A percentile compares a stretch with the other conserved stretches of the same genome.
phyloP scores from a whole-genome alignment of 2,888 invertebrate species.

The Trachelus tabidus region DNA sequence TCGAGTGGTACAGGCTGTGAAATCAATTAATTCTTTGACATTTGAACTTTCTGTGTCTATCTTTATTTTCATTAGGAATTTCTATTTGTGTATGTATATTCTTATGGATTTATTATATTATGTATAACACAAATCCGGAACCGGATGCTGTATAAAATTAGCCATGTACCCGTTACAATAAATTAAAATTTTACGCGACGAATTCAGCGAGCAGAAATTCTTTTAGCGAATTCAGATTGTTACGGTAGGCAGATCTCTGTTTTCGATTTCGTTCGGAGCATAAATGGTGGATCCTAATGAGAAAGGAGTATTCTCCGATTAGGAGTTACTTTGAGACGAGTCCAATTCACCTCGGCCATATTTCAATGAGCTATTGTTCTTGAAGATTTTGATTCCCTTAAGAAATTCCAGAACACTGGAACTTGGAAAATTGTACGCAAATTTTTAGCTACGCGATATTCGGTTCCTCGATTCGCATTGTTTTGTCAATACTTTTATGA shows the following conservation, averaged over 20 bases:
- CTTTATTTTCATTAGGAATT: background rate
- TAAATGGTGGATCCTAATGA: slow-evolving; percentile 16
- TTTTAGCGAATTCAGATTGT: slow-evolving; percentile 22
- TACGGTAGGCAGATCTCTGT: slow-evolving; percentile 6
- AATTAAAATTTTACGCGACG: background rate
- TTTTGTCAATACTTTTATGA: no score
- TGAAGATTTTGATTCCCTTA: background rate
- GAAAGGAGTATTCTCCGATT: slow-evolving; percentile 20
- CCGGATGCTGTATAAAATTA: background rate
- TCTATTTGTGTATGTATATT: background rate
- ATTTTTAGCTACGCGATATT: background rate
- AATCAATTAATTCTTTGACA: background rate
- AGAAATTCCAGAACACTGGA: background rate
- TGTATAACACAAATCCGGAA: background rate
- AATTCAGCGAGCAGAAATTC: background rate
- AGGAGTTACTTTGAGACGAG: slow-evolving; percentile 24
- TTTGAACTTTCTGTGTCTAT: background rate
- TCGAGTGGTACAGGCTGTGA: background rate
- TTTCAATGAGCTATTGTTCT: background rate
- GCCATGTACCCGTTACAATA: background rate
- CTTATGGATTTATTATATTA: background rate
- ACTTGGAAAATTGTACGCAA: background rate
- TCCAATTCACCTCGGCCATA: background rate
- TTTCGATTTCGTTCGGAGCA: slow-evolving; percentile 24
- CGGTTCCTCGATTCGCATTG: background rate